phyloP scores from a whole-genome alignment of 2,888 invertebrate species.

The Lasioglossum marginatum region DNA sequence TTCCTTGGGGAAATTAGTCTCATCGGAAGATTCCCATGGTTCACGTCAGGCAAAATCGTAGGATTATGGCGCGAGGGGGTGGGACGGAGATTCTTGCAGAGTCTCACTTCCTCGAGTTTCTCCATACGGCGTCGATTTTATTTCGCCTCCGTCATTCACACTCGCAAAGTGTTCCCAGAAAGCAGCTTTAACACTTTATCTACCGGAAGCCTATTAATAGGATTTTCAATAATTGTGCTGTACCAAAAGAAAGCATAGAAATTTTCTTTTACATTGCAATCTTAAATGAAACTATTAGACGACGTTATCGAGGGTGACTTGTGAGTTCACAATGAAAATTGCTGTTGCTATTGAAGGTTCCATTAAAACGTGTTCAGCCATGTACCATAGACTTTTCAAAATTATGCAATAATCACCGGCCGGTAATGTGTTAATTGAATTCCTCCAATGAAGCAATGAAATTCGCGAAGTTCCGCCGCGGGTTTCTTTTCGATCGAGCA shows the following conservation, averaged over 20 bases:
- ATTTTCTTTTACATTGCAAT: too few species aligned
- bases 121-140: constrained; percentile 31
- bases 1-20: constrained; percentile 82
- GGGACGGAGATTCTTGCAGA: constrained; percentile 61
- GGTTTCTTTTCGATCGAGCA: neutral
- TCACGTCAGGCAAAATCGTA: constrained; percentile 70
- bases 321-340: too few species aligned
- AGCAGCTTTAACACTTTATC: neutral
- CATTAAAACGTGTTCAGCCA: too few species aligned
- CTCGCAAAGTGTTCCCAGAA: neutral
- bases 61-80: constrained; percentile 61
- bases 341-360: too few species aligned
- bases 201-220: too few species aligned
- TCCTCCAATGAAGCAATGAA: neutral
- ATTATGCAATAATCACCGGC: too few species aligned
- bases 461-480: neutral
- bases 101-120: constrained; percentile 57
- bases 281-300: too few species aligned
- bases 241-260: too few species aligned
- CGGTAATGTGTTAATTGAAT: neutral
- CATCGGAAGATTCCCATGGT: constrained; percentile 76
- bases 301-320: too few species aligned
- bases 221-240: too few species aligned
- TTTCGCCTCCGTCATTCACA: constrained; percentile 19
- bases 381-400: too few species aligned